A percentile compares a stretch with the other conserved stretches of the same genome.
Conservation (phyloP, 2,113 vertebrate genomes). For the Melanerpes aurifrons region DNA sequence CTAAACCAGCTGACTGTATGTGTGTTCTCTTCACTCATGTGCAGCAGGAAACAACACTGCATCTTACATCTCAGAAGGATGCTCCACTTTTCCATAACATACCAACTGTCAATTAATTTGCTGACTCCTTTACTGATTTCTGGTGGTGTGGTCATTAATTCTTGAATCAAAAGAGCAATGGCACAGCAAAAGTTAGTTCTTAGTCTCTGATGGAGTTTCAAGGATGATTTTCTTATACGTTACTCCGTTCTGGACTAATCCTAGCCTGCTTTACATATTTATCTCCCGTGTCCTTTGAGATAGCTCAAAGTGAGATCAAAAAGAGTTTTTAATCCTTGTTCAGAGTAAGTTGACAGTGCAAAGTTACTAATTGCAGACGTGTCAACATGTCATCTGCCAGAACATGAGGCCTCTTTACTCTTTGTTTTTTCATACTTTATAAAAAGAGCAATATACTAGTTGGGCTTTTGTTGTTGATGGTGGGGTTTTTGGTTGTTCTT, state of each 20-base stretch:
- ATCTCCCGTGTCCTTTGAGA: background rate
- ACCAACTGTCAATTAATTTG: background rate
- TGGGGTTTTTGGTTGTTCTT: background rate
- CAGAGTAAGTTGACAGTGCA: conserved; percentile 15
- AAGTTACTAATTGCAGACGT: conserved; percentile 33
- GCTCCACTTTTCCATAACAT: background rate
- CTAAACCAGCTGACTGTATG: background rate
- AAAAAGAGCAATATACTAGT: background rate
- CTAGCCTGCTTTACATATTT: conserved; percentile 32
- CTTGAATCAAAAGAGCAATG: background rate
- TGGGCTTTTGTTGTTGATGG: background rate
- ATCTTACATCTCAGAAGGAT: background rate
- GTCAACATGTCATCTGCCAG: background rate
- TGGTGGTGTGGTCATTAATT: background rate
- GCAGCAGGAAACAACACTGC: background rate
- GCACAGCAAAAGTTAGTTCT: background rate
- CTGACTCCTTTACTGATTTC: background rate
- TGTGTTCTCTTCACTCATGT: background rate
- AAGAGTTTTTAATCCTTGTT: conserved; percentile 32
- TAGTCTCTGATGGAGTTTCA: background rate
- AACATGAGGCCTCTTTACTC: background rate
- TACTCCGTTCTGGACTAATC: conserved; percentile 11
- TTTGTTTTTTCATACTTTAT: background rate
- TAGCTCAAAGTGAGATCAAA: conserved; percentile 38
- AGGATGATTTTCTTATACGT: background rate